Conservation (phyloP, 2,113 vertebrate species). For the Chaetura pelagica region DNA sequence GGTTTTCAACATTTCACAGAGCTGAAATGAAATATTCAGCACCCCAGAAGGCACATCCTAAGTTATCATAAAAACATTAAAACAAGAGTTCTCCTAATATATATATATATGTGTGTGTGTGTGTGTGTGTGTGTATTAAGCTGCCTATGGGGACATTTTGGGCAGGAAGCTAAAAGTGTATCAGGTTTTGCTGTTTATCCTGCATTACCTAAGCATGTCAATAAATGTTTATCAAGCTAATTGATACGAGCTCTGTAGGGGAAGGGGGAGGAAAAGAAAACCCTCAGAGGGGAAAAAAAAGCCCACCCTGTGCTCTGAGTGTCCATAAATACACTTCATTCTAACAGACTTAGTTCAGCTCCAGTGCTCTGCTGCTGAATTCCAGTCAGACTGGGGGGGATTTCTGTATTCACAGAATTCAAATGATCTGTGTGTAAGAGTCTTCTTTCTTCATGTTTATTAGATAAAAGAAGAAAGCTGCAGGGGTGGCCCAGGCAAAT, state of each 20-base stretch:
- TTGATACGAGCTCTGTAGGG: not conserved
- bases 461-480: not conserved
- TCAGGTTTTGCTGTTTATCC: not conserved
- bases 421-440: not conserved
- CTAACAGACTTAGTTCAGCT: not conserved
- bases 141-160: too few relatives aligned
- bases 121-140: too few relatives aligned
- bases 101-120: too few relatives aligned
- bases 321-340: not conserved
- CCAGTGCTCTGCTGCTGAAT: fast-evolving
- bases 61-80: not conserved
- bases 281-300: not conserved
- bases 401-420: not conserved
- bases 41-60: too few relatives aligned
- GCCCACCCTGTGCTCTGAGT: not conserved
- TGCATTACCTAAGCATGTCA: not conserved
- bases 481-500: not conserved
- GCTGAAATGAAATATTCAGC: too few relatives aligned
- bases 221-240: not conserved
- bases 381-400: not conserved
- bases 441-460: not conserved
- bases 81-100: too few relatives aligned
- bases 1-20: too few relatives aligned
- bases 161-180: too few relatives aligned
- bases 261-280: not conserved